Evolutionary conservation across 2,113 vertebrate species (phyloP).

Genomic region (Alethe diademata): DNA sequence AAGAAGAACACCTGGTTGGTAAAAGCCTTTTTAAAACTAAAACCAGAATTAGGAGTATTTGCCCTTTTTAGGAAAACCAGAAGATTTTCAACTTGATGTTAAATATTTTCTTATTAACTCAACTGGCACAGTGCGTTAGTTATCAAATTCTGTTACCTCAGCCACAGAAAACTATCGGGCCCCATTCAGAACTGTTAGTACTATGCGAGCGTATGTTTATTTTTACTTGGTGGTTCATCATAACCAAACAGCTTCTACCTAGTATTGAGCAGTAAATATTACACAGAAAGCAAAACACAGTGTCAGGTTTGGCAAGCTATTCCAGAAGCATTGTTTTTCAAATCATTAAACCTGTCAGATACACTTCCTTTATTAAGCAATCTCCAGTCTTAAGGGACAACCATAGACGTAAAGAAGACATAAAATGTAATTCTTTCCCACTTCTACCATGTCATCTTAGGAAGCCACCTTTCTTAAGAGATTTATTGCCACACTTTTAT

Average conservation of each 20-base stretch:
- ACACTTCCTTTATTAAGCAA: constrained; percentile 12
- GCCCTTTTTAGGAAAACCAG: constrained; percentile 1
- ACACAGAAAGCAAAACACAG: constrained; percentile 43
- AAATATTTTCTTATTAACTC: constrained; percentile 40
- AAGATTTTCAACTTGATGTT: constrained; percentile 27
- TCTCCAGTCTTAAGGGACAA: constrained; percentile 27
- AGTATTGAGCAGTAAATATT: constrained; percentile 13
- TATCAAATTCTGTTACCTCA: constrained; percentile 44
- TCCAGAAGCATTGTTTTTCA: constrained; percentile 16
- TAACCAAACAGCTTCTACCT: constrained; percentile 24
- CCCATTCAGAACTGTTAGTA: constrained; percentile 19
- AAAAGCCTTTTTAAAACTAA: not conserved
- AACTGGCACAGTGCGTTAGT: constrained; percentile 39
- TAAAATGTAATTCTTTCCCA: not conserved
- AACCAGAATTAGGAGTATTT: constrained; percentile 1
- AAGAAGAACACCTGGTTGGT: constrained; percentile 26
- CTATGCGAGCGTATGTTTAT: not conserved
- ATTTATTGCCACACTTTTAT: not conserved
- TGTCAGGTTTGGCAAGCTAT: constrained; percentile 39
- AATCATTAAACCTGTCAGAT: constrained; percentile 26
- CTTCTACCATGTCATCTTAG: not conserved
- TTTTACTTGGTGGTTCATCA: constrained; percentile 43
- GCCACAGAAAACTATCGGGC: not conserved
- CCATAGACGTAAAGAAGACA: not conserved
- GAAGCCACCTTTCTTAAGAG: constrained; percentile 27